Evolutionary conservation across 2,113 vertebrate genomes (phyloP), one percentile per base, ranked within the genome.

Genomic region (Phocoena sinus): DNA sequence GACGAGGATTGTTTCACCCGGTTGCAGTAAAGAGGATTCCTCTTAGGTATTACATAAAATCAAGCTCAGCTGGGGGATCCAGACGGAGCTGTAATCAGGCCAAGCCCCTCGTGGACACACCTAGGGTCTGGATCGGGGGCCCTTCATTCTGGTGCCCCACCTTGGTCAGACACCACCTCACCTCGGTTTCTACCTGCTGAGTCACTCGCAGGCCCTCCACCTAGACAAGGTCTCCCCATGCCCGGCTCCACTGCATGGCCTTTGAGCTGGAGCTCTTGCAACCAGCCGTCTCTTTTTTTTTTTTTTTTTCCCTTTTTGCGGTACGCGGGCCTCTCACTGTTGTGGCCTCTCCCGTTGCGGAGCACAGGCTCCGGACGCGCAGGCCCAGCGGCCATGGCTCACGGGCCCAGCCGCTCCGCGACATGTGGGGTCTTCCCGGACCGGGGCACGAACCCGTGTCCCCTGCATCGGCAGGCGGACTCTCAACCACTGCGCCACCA

Each of bases 241-340:
- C 11, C 60, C 0, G 1, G 28, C 7, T 38, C 25, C 7, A 33
- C 70, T 6, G 13, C 0, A 15, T 3, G n/a, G 33, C 63, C 14
- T 62, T 68, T 3, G 10, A 6, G 17, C 2, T 13, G 20, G 21
- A 85, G 18, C 14, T 68, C 47, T 47, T 80, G 13, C 41, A 14
- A 26, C 31, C 6, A 36, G 62, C 38, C 8, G 1, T 65, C 60
- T 65, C 38, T 38, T 4, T 38, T 38, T 38, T 38, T 38, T 38
- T 31, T 76, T 44, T 73, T 80, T 81, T 36, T 44, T 44, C 10
- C 41, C 1, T 41, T 41, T 41, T 44, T 44, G 44, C 44, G 8
- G 44, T 11, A 47, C 44, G 44, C 10, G 44, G 44, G 10, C 44
- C 44, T 47, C 44, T 11, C 44, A 11, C 44, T 47, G 44, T 47